Base-by-base conservation (phyloP, 2,113 vertebrate species). In the Sisor rabdophorus region DNA sequence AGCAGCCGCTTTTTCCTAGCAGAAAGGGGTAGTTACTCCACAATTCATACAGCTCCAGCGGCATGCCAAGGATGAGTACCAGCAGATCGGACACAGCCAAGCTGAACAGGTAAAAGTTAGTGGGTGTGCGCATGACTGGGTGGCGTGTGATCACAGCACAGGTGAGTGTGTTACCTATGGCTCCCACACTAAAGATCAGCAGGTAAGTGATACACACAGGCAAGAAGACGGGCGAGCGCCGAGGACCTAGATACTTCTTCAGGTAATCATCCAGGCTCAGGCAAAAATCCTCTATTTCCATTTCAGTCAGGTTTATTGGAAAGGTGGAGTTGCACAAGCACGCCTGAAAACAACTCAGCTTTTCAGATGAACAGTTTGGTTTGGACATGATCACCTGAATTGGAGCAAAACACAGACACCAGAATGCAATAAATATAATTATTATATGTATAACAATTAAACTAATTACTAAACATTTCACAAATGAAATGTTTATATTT, bases 91-190 rank as follows among this genome's bases (percentile, higher is more conserved):
- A 97, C 64, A 94, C 71, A 0, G 96, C 95, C 79, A 99, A 88
- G 86, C 97, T 98, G 90, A 98, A 93, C 52, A 99, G 87, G 87
- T 98, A 99, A 85, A 93, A 95, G 89, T 98, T 97, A 70, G 96
- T 99, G 55, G 96, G 94, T 0, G 94, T 96, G 85, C 91, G 90
- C 96, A 98, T 96, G 81, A 96, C 89, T 17, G 91, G 93, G 87
- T 98, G 91, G 78, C 88, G 90, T 7, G 93, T 83, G 80, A 98
- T 96, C 81, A 98, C 95, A 0, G 85, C 84, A 82, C 96, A 98
- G 7, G 96, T 99, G 28, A 99, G 90, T 0, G 78, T 83, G 24
- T 98, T 98, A 30, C 97, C 97, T 81, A 94, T 69, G 0, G 92
- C 86, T 0, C 96, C 97, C 55, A 97, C 91, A 44, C 87, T 17